A percentile compares a stretch with the other conserved stretches of the same genome.
Evolutionary conservation across 2,888 invertebrate genomes (phyloP).

Genomic region (Trichogramma dendrolimi): DNA sequence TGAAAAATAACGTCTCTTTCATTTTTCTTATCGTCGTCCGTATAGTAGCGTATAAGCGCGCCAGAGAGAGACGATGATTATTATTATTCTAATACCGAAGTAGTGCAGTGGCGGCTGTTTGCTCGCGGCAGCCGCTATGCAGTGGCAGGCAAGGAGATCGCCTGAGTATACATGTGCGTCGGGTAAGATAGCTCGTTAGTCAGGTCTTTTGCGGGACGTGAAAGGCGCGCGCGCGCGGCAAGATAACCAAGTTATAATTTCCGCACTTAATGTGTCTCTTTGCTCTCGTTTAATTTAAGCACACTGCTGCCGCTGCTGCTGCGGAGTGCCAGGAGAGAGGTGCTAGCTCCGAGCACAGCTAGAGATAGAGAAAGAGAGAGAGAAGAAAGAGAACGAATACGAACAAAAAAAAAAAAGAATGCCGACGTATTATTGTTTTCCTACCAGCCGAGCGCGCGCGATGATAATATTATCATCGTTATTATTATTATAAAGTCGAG

Average conservation of each 20-base stretch:
- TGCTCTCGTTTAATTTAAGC: slow-evolving; percentile 19
- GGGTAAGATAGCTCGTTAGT: not conserved
- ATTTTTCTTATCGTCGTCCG: too few relatives aligned
- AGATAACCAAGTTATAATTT: slow-evolving; percentile 24
- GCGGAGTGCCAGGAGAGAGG: too few relatives aligned
- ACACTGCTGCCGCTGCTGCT: not conserved
- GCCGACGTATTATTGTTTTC: not conserved
- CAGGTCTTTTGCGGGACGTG: not conserved
- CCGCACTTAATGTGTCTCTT: slow-evolving; percentile 8
- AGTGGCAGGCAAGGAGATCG: not conserved
- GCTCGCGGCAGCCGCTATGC: not conserved
- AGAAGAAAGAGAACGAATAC: not conserved
- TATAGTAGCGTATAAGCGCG: too few relatives aligned
- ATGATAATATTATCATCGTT: too few relatives aligned
- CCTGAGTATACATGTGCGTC: not conserved
- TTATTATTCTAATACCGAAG: too few relatives aligned
- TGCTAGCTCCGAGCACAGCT: too few relatives aligned
- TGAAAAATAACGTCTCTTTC: too few relatives aligned
- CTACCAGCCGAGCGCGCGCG: not conserved
- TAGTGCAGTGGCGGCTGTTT: too few relatives aligned
- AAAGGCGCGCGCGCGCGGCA: not conserved
- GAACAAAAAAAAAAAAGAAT: not conserved
- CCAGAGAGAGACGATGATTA: too few relatives aligned
- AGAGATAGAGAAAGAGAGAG: not conserved
- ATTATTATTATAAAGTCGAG: not conserved